A percentile compares a stretch with the other conserved stretches of the same genome.
phyloP scores from a whole-genome alignment of 2,888 invertebrate species.

The Papilio demoleus region DNA sequence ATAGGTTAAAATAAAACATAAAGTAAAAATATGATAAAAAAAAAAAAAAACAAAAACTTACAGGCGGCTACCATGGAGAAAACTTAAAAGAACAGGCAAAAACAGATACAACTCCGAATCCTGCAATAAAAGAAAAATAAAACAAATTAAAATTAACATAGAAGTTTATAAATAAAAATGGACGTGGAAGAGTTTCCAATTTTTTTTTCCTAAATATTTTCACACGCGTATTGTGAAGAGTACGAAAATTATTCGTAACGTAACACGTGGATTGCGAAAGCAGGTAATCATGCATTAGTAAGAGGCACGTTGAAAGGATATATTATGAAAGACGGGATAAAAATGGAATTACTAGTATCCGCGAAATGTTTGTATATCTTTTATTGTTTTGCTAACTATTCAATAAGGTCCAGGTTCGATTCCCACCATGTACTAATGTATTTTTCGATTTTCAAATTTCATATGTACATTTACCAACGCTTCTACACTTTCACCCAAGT shows the following conservation, averaged over 20 bases:
- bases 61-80: constrained; percentile 82
- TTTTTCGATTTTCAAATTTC: too few relatives aligned
- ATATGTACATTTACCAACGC: too few relatives aligned
- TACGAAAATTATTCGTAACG: too few relatives aligned
- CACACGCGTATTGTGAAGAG: too few relatives aligned
- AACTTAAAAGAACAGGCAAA: constrained; percentile 66
- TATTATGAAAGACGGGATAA: neutral
- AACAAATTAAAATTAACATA: constrained; percentile 52
- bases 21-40: constrained; percentile 53
- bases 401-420: too few relatives aligned
- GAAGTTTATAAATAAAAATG: constrained; percentile 46
- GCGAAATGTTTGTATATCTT: neutral
- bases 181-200: too few relatives aligned
- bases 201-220: too few relatives aligned
- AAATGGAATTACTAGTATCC: neutral
- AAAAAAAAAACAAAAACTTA: constrained; percentile 76
- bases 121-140: constrained; percentile 73
- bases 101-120: constrained; percentile 61
- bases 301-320: neutral
- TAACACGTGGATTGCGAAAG: neutral
- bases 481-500: too few relatives aligned
- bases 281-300: neutral
- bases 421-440: too few relatives aligned
- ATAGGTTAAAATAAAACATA: constrained; percentile 39
- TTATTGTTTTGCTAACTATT: too few relatives aligned